Percentiles rank a stretch among this genome's conserved stretches.
Evolutionary conservation across 2,113 vertebrate species (phyloP).

Genomic region (Cranoglanis bouderius): DNA sequence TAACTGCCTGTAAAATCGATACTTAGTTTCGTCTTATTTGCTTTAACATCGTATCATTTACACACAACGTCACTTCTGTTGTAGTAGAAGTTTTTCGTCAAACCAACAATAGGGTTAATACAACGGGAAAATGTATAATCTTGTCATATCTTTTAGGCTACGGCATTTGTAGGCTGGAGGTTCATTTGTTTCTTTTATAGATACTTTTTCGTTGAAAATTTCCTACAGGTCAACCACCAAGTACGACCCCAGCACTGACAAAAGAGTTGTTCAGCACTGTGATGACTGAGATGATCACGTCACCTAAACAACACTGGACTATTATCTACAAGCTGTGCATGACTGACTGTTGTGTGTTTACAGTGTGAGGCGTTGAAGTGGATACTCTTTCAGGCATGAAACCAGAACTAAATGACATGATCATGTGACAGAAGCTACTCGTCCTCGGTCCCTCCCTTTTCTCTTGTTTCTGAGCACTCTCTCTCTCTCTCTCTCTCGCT

Average conservation of each 20-base stretch:
- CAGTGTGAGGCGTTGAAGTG: conserved; percentile 45
- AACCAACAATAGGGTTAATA: background rate
- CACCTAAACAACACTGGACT: conserved; percentile 1
- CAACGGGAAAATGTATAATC: background rate
- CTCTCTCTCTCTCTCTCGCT: conserved; percentile 25
- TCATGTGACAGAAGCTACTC: conserved; percentile 56
- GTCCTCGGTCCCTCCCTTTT: conserved; percentile 43
- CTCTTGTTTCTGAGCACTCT: conserved; percentile 27
- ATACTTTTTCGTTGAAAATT: background rate
- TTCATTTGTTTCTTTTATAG: background rate
- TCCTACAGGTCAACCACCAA: background rate
- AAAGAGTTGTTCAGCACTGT: background rate
- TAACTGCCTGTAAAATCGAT: background rate
- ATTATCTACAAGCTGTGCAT: conserved; percentile 13
- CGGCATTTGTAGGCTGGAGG: background rate
- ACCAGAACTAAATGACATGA: conserved; percentile 54
- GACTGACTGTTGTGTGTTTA: conserved; percentile 48
- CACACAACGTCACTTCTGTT: background rate
- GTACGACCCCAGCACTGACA: background rate
- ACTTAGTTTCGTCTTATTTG: background rate
- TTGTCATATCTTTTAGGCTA: background rate
- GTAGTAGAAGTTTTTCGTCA: background rate
- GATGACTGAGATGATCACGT: background rate
- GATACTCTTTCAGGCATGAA: conserved; percentile 46
- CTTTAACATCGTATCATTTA: background rate